Evolutionary conservation across 2,797 vertebrate species (phyloP), one percentile per base, ranked within the genome.

Genomic region (Zalophus californianus): DNA sequence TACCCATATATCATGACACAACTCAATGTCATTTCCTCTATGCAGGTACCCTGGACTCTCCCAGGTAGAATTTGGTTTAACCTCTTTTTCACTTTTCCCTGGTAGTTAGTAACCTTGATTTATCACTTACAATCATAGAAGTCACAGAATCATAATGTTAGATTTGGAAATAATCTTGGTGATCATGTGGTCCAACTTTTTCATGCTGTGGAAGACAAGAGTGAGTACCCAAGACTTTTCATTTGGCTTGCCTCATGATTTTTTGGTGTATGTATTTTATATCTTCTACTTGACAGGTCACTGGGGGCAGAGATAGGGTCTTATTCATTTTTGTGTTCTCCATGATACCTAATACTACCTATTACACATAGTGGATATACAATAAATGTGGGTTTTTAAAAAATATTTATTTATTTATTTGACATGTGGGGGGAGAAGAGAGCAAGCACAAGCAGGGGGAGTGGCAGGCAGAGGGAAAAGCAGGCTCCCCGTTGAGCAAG

Each of bases 301-400:
- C 25, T 95, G 58, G 14, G 18, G 54, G 66, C 29, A 91, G 54
- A 84, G 38, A 72, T 83, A 78, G 77, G 32, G 12, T 91, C 77
- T 93, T 91, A 64, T 72, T 95, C 77, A 72, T 87, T 35, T 93
- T 95, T 62, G 3, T 95, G 60, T 77, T 62, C 27, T 78, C 21
- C 32, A 79, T 84, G 78, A 95, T 91, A 78, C 21, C 13, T 35
- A 87, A 88, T 70, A 77, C 21, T 70, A 82, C 73, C 35, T 90
- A 77, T 56, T 93, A 77, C 32, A 93, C 68, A 93, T 52, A 48
- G 8, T 56, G 9, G 54, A 56, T 50, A 82, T 72, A 62, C 20
- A 78, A 7, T 64, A 90, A 68, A 44, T 84, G 25, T 93, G 38
- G 29, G 62, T 0, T 64, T 87, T 91, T 70, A 38, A 73, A 29